Percentiles rank a stretch among this genome's conserved stretches.
phyloP scores from a whole-genome alignment of 2,888 invertebrate genomes.

The Sycophila texana region DNA sequence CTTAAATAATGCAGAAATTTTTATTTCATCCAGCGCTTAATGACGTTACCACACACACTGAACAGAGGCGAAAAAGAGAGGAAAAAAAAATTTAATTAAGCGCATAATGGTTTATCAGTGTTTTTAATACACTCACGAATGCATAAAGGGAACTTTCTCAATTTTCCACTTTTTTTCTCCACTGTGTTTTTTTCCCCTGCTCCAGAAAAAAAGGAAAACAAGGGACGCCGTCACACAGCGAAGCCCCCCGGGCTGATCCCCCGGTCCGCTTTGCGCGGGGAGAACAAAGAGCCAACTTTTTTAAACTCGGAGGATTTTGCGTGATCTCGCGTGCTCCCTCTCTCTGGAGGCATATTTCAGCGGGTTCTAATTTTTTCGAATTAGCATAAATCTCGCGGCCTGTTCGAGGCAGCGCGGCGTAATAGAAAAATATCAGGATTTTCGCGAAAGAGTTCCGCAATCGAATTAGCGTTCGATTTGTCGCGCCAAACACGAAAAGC shows the following conservation, averaged over 20 bases:
- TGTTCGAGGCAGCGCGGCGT: no score
- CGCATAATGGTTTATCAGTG: neutral
- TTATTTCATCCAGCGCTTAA: no score
- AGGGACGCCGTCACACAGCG: neutral
- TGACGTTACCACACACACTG: no score
- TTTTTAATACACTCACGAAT: conserved; percentile 12
- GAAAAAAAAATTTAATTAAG: conserved; percentile 21
- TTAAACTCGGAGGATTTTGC: conserved; percentile 2
- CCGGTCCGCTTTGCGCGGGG: neutral
- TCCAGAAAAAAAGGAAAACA: neutral
- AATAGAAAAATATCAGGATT: conserved; percentile 14
- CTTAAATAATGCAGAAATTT: no score
- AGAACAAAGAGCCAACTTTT: conserved; percentile 39
- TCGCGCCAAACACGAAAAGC: neutral
- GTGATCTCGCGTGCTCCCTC: neutral
- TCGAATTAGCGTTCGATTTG: neutral
- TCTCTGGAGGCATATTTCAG: conserved; percentile 8
- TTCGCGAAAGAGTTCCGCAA: neutral
- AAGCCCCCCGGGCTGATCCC: neutral
- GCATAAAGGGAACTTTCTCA: conserved; percentile 32
- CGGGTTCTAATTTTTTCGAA: conserved; percentile 35
- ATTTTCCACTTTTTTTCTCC: conserved; percentile 2
- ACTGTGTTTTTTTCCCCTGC: neutral
- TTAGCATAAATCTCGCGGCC: conserved; percentile 29
- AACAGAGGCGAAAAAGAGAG: no score